Conservation (phyloP, 2,888 invertebrate species). For the Drosophila limbata region DNA sequence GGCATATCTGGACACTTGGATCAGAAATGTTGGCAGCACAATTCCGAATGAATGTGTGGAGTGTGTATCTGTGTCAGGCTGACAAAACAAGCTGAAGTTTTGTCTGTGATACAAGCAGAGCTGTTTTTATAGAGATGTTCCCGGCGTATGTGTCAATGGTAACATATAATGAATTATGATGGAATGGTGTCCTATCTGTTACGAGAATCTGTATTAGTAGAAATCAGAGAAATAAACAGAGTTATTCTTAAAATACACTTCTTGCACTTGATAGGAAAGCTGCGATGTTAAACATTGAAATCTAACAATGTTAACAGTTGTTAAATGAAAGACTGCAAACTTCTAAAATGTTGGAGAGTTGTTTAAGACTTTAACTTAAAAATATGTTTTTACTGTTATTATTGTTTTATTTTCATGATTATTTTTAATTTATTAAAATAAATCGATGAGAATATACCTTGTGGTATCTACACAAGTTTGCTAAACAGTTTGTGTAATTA, state of each 20-base stretch:
- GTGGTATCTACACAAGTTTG: not conserved
- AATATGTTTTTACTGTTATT: not conserved
- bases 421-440: not conserved
- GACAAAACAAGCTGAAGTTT: conserved; percentile 34
- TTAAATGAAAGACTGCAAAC: too few species aligned
- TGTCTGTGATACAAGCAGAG: conserved; percentile 14
- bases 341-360: too few species aligned
- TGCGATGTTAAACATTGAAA: too few species aligned
- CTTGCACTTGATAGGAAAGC: not conserved
- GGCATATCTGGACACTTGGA: conserved; percentile 68
- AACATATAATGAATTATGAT: conserved; percentile 27
- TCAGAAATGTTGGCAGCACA: conserved; percentile 56
- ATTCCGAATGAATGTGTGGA: conserved; percentile 33
- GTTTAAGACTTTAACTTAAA: too few species aligned
- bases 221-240: not conserved
- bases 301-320: too few species aligned
- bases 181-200: conserved; percentile 5
- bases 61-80: conserved; percentile 31
- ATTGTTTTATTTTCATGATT: not conserved
- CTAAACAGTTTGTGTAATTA: not conserved
- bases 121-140: conserved; percentile 21
- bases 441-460: not conserved
- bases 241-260: not conserved
- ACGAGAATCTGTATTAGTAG: not conserved
- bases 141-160: conserved; percentile 12